These are phyloP conservation scores for Tauraco hartlaubi DNA, from an alignment of 2,797 vertebrate species.

Conservation along the genomic window DNA sequence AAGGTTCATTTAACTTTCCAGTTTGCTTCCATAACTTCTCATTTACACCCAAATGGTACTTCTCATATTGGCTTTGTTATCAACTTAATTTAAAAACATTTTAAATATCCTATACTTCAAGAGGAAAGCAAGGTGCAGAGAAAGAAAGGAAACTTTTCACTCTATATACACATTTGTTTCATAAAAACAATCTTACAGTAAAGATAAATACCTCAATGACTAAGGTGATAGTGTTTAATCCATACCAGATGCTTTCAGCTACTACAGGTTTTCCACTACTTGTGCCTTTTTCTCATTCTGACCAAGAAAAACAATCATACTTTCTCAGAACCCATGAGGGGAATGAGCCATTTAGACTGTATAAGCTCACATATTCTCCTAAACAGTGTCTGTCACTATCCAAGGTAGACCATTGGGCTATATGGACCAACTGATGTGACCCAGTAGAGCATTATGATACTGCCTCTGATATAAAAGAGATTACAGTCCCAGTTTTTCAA, in stretches of 20 bases:
- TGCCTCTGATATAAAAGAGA: too few relatives aligned
- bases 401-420: neutral
- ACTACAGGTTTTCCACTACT: neutral
- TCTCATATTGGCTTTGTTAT: neutral
- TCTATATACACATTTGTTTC: neutral
- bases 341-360: neutral
- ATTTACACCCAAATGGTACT: neutral
- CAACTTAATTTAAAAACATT: neutral
- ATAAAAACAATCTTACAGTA: neutral
- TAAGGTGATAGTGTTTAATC: neutral
- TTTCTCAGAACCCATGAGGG: neutral
- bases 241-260: neutral
- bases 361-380: neutral
- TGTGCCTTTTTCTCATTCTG: neutral
- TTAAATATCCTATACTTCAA: neutral
- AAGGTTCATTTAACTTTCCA: neutral
- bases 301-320: neutral
- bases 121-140: neutral
- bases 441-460: neutral
- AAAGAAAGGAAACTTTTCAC: neutral
- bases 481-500: neutral
- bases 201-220: neutral
- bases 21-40: neutral
- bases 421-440: neutral
- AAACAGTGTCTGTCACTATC: neutral